Evolutionary conservation across 1,140 invertebrate genomes (phyloP).

Genomic region (Uloborus diversus): DNA sequence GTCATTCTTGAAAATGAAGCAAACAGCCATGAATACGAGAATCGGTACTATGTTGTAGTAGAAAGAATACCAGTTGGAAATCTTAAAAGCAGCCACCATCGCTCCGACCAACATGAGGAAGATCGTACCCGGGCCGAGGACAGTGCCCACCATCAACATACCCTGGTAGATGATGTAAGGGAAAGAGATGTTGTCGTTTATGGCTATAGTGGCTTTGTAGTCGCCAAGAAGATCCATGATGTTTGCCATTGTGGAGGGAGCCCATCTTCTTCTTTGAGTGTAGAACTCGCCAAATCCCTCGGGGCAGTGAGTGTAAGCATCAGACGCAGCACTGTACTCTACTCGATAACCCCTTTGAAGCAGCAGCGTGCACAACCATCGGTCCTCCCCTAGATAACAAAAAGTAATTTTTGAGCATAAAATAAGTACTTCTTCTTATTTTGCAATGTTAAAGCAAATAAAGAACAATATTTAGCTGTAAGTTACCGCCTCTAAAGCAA

Average conservation of each 20-base stretch:
- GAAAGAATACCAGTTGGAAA: conserved; percentile 68
- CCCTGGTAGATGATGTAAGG: conserved; percentile 70
- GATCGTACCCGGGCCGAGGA: conserved; percentile 74
- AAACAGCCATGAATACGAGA: conserved; percentile 67
- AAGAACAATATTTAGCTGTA: too few species aligned
- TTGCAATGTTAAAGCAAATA: too few species aligned
- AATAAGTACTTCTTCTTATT: too few species aligned
- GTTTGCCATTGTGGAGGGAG: conserved; percentile 75
- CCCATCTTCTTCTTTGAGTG: conserved; percentile 74
- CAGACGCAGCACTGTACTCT: conserved; percentile 74
- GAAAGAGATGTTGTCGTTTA: conserved; percentile 72
- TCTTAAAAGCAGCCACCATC: conserved; percentile 70
- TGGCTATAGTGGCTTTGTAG: conserved; percentile 68
- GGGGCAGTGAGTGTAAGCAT: conserved; percentile 75
- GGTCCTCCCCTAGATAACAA: conserved; percentile 71
- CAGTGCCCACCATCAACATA: conserved; percentile 69
- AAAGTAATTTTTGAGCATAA: too few species aligned
- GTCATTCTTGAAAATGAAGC: conserved; percentile 67
- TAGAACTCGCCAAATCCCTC: conserved; percentile 73
- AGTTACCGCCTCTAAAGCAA: too few species aligned
- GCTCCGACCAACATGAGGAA: conserved; percentile 74
- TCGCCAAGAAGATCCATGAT: conserved; percentile 72
- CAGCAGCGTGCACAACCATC: conserved; percentile 74
- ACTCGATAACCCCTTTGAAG: conserved; percentile 74
- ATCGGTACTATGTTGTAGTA: conserved; percentile 67